Base-by-base conservation (phyloP, 2,888 invertebrate genomes). In the Drosophila hamatofila region DNA sequence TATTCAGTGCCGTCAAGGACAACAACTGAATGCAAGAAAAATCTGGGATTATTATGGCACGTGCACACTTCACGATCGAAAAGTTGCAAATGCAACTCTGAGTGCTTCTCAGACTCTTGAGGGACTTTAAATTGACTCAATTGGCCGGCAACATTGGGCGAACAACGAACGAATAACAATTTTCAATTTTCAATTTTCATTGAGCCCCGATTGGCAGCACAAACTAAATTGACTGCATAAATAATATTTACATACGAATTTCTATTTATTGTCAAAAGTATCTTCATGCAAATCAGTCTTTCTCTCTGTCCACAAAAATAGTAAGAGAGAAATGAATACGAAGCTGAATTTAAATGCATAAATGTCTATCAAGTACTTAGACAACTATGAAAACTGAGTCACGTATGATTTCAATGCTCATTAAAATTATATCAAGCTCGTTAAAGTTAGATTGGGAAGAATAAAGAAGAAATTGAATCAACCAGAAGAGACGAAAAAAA, bases 11-110 rank as follows among this genome's bases (percentile, higher is more conserved):
- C 11, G 11, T 9, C 48, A 48, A 48, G 27, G 48, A 27, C n/a
- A 48, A 11, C 27, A n/a, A n/a, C 27, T 30, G 6, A 30, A 18
- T 49, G 27, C 30, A 30, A 30, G 18, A 7, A 12, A 27, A 49
- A 14, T 30, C 12, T 18, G 11, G 18, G 18, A 49, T 49, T 49
- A 11, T 49, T 49, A 30, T 49, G 18, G 49, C 49, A 30, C 49
- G 30, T 48, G 48, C 30, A 9, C 27, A 27, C 48, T 27, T 48
- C n/a, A 48, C 48, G 48, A 48, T 18, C 27, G 12, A 49, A 48
- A 48, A 27, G 48, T 8, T 18, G 30, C 49, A 49, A 30, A 49
- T 49, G 30, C 27, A 18, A 12, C 18, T 49, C 12, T 7, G 14
- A 49, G n/a, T 48, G 48, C n/a, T 11, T n/a, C 27, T 27, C 6